Evolutionary conservation across 2,888 invertebrate genomes (phyloP).

Genomic region (Lasioglossum marginatum): DNA sequence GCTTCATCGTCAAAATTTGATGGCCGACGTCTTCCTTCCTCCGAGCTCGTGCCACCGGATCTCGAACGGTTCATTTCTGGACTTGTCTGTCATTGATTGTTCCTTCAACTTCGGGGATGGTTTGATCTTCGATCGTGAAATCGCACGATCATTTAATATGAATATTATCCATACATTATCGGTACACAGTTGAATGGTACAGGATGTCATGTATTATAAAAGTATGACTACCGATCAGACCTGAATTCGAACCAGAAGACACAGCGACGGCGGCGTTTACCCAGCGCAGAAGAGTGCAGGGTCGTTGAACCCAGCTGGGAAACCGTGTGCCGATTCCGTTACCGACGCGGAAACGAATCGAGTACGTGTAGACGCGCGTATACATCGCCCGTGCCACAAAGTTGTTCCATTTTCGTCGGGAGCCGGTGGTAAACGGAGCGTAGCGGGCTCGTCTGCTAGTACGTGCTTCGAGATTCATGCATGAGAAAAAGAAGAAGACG

Average conservation of each 20-base stretch:
- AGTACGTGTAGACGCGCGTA: not conserved
- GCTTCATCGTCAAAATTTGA: not conserved
- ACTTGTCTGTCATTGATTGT: not conserved
- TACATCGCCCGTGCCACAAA: not conserved
- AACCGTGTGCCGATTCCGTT: constrained; percentile 6
- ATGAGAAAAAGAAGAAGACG: constrained; percentile 11
- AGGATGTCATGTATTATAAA: not conserved
- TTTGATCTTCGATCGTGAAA: not conserved
- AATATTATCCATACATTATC: not conserved
- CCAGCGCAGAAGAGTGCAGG: not conserved
- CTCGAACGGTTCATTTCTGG: not conserved
- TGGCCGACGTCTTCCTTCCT: not conserved
- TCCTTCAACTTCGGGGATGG: not conserved
- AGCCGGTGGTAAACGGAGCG: not conserved
- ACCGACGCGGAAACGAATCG: constrained; percentile 10
- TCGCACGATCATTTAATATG: not conserved
- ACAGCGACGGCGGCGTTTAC: not conserved
- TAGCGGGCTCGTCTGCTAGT: constrained; percentile 5
- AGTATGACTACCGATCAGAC: not conserved
- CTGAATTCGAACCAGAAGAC: not conserved
- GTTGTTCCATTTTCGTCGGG: constrained; percentile 10
- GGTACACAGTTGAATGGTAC: not conserved
- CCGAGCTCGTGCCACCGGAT: not conserved
- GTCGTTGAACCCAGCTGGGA: not conserved
- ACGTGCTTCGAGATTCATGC: constrained; percentile 9